Conservation (phyloP, 2,113 vertebrate species). For the Atlantisia rogersi region DNA sequence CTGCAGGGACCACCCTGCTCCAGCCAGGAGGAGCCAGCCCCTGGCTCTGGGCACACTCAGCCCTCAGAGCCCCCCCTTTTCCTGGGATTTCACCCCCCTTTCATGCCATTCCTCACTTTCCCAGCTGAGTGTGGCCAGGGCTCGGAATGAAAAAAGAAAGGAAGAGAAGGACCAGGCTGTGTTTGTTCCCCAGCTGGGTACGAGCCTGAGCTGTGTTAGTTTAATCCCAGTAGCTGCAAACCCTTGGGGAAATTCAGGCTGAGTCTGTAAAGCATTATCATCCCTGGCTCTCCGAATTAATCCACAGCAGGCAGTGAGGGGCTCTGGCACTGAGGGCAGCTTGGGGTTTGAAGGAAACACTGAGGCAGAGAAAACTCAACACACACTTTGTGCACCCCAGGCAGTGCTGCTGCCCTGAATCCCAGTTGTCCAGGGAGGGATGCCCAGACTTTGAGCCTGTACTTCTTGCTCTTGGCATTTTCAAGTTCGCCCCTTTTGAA, state of each 20-base stretch:
- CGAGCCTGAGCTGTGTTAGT: background rate
- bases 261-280: background rate
- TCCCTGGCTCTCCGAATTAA: background rate
- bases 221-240: background rate
- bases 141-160: background rate
- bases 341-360: background rate
- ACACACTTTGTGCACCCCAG: rapidly evolving
- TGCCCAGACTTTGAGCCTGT: background rate
- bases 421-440: background rate
- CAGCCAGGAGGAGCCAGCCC: too few species aligned
- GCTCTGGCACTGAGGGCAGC: background rate
- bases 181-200: background rate
- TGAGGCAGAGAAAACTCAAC: background rate
- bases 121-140: too few species aligned
- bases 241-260: background rate
- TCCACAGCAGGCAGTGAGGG: background rate
- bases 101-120: rapidly evolving
- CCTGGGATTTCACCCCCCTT: rapidly evolving
- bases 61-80: background rate
- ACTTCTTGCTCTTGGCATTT: background rate
- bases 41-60: rapidly evolving
- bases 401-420: background rate
- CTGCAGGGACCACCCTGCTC: too few species aligned
- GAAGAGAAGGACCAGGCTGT: background rate
- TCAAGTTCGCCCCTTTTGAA: background rate